Evolutionary conservation across 2,888 invertebrate species (phyloP).

Genomic region (Tridacna gigas): DNA sequence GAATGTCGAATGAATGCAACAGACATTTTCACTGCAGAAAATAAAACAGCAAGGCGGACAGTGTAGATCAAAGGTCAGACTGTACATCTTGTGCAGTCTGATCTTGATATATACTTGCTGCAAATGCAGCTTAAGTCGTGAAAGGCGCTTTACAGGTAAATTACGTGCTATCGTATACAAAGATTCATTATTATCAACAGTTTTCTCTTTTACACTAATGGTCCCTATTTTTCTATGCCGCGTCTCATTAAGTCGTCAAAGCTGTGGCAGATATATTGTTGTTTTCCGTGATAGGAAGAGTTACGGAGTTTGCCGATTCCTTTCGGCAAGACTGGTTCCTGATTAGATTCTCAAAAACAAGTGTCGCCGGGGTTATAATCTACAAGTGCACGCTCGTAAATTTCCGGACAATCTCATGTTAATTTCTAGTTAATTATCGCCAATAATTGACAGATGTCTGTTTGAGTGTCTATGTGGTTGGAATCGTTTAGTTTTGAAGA

Average conservation of each 20-base stretch:
- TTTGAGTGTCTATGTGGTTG: conserved; percentile 3
- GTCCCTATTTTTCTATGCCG: too few relatives aligned
- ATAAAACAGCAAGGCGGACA: too few relatives aligned
- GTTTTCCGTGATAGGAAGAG: conserved; percentile 24
- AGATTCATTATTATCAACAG: too few relatives aligned
- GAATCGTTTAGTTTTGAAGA: conserved; percentile 1
- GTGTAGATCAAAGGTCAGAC: too few relatives aligned
- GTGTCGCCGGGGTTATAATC: conserved; percentile 22
- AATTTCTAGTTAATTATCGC: conserved; percentile 27
- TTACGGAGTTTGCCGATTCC: conserved; percentile 30
- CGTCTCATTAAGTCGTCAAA: conserved; percentile 11
- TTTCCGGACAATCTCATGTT: conserved; percentile 27
- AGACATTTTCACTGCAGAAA: too few relatives aligned
- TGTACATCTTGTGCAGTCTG: too few relatives aligned
- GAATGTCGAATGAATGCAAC: too few relatives aligned
- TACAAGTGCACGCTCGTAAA: conserved; percentile 29
- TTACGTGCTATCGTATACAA: too few relatives aligned
- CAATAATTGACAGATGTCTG: conserved; percentile 23
- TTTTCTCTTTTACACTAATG: too few relatives aligned
- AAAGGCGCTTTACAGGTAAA: too few relatives aligned
- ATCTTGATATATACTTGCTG: too few relatives aligned
- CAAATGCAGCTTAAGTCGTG: too few relatives aligned
- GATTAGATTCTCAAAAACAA: conserved; percentile 1
- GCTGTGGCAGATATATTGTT: conserved; percentile 25
- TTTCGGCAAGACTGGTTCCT: conserved; percentile 27